Percentiles rank a stretch among this genome's conserved stretches.
Conservation (phyloP, 1,140 invertebrate species). For the Euura saliciscinereae region DNA sequence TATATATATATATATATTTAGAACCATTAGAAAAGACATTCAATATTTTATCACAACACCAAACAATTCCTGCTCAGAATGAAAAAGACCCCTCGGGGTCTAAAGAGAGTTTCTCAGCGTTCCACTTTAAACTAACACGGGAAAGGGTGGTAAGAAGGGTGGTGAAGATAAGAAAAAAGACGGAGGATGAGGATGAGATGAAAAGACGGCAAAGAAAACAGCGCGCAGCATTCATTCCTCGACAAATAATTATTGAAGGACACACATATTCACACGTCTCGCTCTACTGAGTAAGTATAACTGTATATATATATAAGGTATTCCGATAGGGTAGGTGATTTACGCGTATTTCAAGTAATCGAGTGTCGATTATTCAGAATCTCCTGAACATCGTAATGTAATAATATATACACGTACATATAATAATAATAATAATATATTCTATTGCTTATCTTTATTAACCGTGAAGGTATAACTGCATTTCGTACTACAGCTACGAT, state of each 20-base stretch:
- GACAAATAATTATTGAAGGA: background rate
- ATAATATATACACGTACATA: no score
- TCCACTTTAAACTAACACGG: background rate
- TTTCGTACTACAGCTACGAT: no score
- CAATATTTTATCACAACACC: constrained; percentile 23
- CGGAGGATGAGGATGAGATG: background rate
- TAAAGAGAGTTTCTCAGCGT: background rate
- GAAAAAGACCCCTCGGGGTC: constrained; percentile 17
- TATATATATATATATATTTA: constrained; percentile 4
- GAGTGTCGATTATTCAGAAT: background rate
- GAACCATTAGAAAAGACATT: constrained; percentile 37
- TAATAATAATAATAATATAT: background rate
- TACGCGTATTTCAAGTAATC: no score
- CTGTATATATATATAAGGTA: no score
- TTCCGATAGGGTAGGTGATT: no score
- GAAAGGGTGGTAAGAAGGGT: background rate
- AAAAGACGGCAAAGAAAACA: background rate
- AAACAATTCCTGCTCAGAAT: constrained; percentile 25
- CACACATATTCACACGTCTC: background rate
- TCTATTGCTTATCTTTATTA: background rate
- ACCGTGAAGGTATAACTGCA: background rate
- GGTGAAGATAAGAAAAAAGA: background rate
- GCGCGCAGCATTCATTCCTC: background rate
- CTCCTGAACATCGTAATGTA: background rate
- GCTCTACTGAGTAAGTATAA: background rate